Evolutionary conservation across 2,888 invertebrate genomes (phyloP), one percentile per base, ranked within the genome.

Genomic region (Colletes collaris): DNA sequence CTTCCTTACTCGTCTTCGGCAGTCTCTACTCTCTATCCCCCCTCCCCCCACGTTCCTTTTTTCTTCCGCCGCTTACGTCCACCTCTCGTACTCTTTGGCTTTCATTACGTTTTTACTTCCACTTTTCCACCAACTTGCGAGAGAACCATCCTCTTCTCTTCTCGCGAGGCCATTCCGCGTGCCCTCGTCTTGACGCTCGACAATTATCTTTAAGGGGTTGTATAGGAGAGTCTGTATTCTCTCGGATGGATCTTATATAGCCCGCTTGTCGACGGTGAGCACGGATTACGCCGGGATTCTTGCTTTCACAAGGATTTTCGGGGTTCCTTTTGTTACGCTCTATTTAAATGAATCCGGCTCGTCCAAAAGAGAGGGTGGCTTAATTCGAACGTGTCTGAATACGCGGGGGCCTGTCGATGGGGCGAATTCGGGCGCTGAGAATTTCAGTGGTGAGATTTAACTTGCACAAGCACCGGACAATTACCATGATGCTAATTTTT

Each of bases 21-120:
- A 27, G 40, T 40, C 19, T 37, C 27, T 27, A 27, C 27, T 40
- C 16, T 16, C 44, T 13, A n/a, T 19, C 27, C 16, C 16, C 16
- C 19, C 10, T 19, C 46, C 11, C 19, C 46, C 46, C 16, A 11
- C 16, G 56, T 40, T 44, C 37, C 19, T n/a, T 46, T 46, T 40
- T 56, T 46, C 11, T 19, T 55, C 11, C 35, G 37, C 64, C 64
- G 63, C 52, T 77, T 68, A 68, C 63, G 64, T 27, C 53, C 40
- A 44, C 10, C 79, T 53, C 53, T 53, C 53, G 16, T 68, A 59
- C 40, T 11, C 56, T 10, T 52, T 40, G 46, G 16, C 50, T 63
- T 77, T 69, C 79, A 69, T 78, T 77, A 78, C 52, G 56, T 49
- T 78, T 63, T 63, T 69, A 16, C 69, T 46, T 27, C n/a, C 46